Base-by-base conservation (phyloP, 2,797 vertebrate genomes). In the Acanthurus lineatus region DNA sequence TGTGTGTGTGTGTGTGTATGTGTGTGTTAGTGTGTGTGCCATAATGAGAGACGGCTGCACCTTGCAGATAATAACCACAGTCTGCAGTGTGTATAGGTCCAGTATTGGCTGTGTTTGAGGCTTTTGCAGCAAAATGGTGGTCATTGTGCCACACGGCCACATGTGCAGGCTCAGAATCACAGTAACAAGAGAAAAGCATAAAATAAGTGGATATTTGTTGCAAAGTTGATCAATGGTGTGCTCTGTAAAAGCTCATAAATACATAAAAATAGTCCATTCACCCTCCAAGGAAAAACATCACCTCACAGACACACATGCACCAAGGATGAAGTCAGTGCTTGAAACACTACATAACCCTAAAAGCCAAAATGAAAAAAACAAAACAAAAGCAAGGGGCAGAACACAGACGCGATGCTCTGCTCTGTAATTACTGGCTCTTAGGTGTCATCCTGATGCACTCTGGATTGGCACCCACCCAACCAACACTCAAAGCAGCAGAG, bases 351-450 rank as follows among this genome's bases (percentile, higher is more conserved):
- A 73, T 67, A 32, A 52, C 77, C 83, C 65, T 74, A 78, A 92
- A 87, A 90, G 85, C 90, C 28, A 32, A 4, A 32, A 32, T 0
- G 28, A 5, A 32, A 32, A 32, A 32, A 32, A 32, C 3, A 32
- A 5, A 70, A n/a, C n/a, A 45, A 83, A 61, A 89, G 83, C 83
- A 83, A 75, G 75, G 58, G 62, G 49, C 80, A 63, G 87, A 85
- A 10, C 80, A 85, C 74, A 88, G 69, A 66, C 80, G 61, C 70
- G 69, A 77, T 51, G 81, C 78, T 63, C 69, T 53, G 72, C 87
- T 85, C 86, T 91, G 85, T 93, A 91, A 93, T 94, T 91, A 92
- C 85, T 84, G 88, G 89, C 87, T 92, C 85, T 91, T 67, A 82
- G 82, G 87, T 87, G 85, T 90, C 91, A 87, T 81, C 73, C 69